Evolutionary conservation across 2,113 vertebrate genomes (phyloP).

Genomic region (Vanacampus margaritifer): DNA sequence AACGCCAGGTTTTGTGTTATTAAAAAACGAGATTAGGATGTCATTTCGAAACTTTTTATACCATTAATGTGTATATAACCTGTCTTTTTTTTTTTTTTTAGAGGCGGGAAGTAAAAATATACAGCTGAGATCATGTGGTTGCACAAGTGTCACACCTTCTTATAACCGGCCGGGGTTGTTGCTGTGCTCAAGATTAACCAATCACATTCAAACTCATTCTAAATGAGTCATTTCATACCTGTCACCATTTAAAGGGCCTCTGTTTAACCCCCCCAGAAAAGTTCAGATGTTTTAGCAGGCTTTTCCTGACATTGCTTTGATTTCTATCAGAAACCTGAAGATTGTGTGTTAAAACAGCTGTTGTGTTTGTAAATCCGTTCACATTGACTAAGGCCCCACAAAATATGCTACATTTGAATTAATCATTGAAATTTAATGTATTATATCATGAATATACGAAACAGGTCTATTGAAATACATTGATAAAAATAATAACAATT

Average conservation of each 20-base stretch:
- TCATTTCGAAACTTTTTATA: background rate
- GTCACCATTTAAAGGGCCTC: too few relatives aligned
- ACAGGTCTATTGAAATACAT: too few relatives aligned
- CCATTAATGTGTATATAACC: background rate
- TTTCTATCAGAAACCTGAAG: too few relatives aligned
- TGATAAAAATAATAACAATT: too few relatives aligned
- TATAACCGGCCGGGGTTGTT: background rate
- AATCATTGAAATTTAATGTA: too few relatives aligned
- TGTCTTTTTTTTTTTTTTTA: background rate
- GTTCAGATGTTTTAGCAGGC: background rate
- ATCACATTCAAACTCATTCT: background rate
- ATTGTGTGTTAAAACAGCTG: too few relatives aligned
- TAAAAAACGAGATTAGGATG: background rate
- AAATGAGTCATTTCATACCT: background rate
- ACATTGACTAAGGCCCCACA: too few relatives aligned
- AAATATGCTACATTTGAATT: too few relatives aligned
- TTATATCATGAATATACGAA: too few relatives aligned
- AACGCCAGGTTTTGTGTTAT: background rate
- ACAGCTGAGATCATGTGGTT: background rate
- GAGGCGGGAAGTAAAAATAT: background rate
- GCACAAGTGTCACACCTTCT: background rate
- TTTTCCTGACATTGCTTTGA: background rate
- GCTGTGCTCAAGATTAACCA: background rate
- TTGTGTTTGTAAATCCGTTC: background rate
- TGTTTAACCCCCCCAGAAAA: background rate